Base-by-base conservation (phyloP, 2,113 vertebrate species). In the Gasterosteus nipponicus region DNA sequence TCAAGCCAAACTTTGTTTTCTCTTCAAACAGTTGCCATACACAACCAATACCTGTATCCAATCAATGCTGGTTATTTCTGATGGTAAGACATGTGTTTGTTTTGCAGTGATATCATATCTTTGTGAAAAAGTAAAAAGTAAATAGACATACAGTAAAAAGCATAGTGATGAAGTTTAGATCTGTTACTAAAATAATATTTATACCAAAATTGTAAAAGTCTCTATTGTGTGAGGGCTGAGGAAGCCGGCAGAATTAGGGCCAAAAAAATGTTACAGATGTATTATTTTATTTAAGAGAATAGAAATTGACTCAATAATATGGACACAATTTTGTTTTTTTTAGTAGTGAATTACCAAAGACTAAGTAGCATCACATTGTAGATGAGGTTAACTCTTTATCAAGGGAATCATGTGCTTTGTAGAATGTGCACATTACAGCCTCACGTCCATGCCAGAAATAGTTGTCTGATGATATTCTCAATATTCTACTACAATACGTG, bases 1-100 rank as follows among this genome's bases (percentile, higher is more conserved):
- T 80, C 33, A 18, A 62, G 49, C 41, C 42, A 84, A 80, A 72
- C 51, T n/a, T 0, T 41, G 62, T 56, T 72, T 87, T 84, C 46
- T 26, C 16, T 85, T 38, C 15, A 74, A 79, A 64, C 59, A 63
- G 57, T 58, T 66, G 33, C 14, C 47, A n/a, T 57, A 7, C 29
- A 70, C 12, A 56, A n/a, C 22, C 12, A 38, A 19, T 12, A 2
- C 18, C n/a, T 0, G n/a, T 16, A 39, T 41, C 35, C 3, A 12
- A 6, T n/a, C 5, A 8, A 29, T 29, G 38, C 67, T 31, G 15
- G 42, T 29, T 16, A 15, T 53, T 35, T 46, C 35, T 41, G 18
- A 42, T 7, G 18, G 11, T 14, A 44, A 41, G 19, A 47, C 29
- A 18, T 59, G 7, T 38, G 4, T 54, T 15, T 42, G 4, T 54